Evolutionary conservation across 2,888 invertebrate genomes (phyloP).

Genomic region (Euzetes globulus): DNA sequence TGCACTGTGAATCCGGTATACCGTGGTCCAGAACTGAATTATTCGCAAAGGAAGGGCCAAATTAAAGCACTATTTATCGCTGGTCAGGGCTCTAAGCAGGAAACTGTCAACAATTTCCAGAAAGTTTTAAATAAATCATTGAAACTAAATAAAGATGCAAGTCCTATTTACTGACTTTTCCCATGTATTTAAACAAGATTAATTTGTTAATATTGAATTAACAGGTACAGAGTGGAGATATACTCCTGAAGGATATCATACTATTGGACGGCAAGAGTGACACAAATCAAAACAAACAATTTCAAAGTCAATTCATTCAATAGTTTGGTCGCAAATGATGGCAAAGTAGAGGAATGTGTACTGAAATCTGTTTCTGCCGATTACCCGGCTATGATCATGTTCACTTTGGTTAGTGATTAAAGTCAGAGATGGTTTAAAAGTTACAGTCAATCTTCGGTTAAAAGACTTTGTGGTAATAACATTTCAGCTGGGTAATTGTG

Average conservation of each 20-base stretch:
- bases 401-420: constrained; percentile 50
- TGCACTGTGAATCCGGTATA: constrained; percentile 37
- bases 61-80: constrained; percentile 36
- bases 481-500: too few relatives aligned
- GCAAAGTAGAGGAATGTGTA: constrained; percentile 24
- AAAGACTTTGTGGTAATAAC: too few relatives aligned
- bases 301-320: constrained; percentile 13
- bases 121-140: constrained; percentile 20
- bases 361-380: constrained; percentile 42
- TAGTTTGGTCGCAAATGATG: constrained; percentile 18
- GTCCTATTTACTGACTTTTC: background rate
- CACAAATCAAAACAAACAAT: background rate
- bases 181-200: background rate
- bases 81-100: constrained; percentile 28
- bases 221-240: background rate
- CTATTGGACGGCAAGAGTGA: constrained; percentile 28
- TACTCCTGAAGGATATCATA: constrained; percentile 29
- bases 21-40: constrained; percentile 34
- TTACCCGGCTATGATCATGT: constrained; percentile 49
- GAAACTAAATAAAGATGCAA: background rate
- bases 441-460: too few relatives aligned
- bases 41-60: constrained; percentile 31
- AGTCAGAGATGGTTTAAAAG: too few relatives aligned
- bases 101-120: constrained; percentile 25
- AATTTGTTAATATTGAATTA: background rate